phyloP scores from a whole-genome alignment of 2,888 invertebrate genomes.

The Limnephilus auricula region DNA sequence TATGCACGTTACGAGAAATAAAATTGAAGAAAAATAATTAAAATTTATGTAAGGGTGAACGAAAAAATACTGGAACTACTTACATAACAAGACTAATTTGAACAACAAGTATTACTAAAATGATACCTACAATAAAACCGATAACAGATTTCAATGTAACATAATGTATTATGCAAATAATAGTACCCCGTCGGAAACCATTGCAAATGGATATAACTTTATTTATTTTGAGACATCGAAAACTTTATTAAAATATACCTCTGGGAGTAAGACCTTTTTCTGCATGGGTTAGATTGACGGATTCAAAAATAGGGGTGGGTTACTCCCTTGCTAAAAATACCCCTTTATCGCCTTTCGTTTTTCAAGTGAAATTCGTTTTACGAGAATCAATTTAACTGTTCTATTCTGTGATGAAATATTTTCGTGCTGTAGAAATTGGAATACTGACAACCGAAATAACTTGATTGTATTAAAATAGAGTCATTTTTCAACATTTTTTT shows the following conservation, averaged over 20 bases:
- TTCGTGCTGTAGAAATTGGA: background rate
- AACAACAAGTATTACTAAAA: background rate
- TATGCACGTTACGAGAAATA: too few species aligned
- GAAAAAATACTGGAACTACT: too few species aligned
- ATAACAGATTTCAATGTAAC: background rate
- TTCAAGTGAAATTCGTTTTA: too few species aligned
- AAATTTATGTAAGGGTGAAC: too few species aligned
- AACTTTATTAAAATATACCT: slow-evolving; percentile 8
- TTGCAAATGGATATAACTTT: background rate
- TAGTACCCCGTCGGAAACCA: slow-evolving; percentile 31
- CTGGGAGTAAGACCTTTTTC: background rate
- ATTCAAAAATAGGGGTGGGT: too few species aligned
- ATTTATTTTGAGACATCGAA: background rate
- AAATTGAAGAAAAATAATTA: too few species aligned
- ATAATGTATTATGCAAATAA: background rate
- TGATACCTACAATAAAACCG: background rate
- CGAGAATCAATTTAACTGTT: background rate
- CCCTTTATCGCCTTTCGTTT: too few species aligned
- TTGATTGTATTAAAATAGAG: background rate
- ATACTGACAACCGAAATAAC: background rate
- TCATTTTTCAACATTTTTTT: too few species aligned
- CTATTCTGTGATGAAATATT: background rate
- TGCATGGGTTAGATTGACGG: too few species aligned
- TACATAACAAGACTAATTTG: background rate
- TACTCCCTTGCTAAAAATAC: too few species aligned